Evolutionary conservation across 2,113 vertebrate species (phyloP).

Genomic region (Ornithorhynchus anatinus): DNA sequence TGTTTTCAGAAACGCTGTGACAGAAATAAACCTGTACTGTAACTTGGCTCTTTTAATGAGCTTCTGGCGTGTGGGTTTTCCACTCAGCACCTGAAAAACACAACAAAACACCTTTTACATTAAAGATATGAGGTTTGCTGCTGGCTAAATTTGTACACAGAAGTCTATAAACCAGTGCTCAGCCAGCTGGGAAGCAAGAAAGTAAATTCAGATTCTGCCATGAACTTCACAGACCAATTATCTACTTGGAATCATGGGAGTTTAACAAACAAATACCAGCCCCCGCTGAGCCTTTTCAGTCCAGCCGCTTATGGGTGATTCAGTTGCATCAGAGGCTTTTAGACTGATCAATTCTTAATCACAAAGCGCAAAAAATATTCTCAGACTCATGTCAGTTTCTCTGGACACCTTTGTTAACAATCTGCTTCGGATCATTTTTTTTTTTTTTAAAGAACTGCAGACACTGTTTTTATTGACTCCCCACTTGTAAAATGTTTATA

Average conservation of each 20-base stretch:
- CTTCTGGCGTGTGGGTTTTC: slow-evolving; percentile 80
- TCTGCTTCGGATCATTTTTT: slow-evolving; percentile 80
- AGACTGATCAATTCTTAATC: slow-evolving; percentile 91
- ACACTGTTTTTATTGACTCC: slow-evolving; percentile 87
- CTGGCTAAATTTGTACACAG: slow-evolving; percentile 87
- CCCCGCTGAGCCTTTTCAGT: slow-evolving; percentile 86
- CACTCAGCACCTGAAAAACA: slow-evolving; percentile 85
- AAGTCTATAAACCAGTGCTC: slow-evolving; percentile 84
- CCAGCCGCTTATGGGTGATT: slow-evolving; percentile 85
- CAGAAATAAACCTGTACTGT: slow-evolving; percentile 86
- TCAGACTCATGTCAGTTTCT: slow-evolving; percentile 82
- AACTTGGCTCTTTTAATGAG: slow-evolving; percentile 86
- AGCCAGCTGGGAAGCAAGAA: slow-evolving; percentile 87
- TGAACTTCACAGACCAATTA: slow-evolving; percentile 95
- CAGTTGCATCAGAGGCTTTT: slow-evolving; percentile 87
- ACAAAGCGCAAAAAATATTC: slow-evolving; percentile 86
- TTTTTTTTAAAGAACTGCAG: slow-evolving; percentile 75
- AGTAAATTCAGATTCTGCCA: slow-evolving; percentile 87
- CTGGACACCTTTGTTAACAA: slow-evolving; percentile 82
- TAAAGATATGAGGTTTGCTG: slow-evolving; percentile 85
- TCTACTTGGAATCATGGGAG: slow-evolving; percentile 96
- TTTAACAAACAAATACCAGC: slow-evolving; percentile 95
- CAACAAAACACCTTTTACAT: slow-evolving; percentile 88
- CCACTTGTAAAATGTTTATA: slow-evolving; percentile 88
- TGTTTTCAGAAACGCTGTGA: slow-evolving; percentile 85